Evolutionary conservation across 2,113 vertebrate species (phyloP).

Genomic region (Furnarius figulus): DNA sequence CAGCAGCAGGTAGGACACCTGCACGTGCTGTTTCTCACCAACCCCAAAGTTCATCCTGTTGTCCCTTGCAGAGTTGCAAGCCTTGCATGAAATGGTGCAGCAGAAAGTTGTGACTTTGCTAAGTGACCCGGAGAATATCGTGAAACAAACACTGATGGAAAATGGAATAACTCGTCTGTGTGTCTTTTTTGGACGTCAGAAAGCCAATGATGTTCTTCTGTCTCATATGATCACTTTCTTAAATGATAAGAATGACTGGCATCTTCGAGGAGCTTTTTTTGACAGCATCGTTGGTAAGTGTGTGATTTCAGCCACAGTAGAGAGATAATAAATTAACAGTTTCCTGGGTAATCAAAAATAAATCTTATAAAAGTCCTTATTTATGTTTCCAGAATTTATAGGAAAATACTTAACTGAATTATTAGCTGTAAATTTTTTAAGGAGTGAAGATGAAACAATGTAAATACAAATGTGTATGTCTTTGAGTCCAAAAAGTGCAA

Average conservation of each 20-base stretch:
- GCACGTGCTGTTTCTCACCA: accelerated
- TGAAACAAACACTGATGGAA: conserved; percentile 98
- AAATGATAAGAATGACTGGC: conserved; percentile 99
- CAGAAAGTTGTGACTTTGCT: conserved; percentile 98
- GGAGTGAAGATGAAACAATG: not conserved
- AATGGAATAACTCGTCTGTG: conserved; percentile 97
- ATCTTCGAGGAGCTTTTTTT: conserved; percentile 96
- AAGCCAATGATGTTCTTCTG: conserved; percentile 95
- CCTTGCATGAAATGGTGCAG: conserved; percentile 98
- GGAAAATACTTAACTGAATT: not conserved
- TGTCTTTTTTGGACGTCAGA: conserved; percentile 97
- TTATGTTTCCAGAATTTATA: not conserved
- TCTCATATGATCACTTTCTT: conserved; percentile 99
- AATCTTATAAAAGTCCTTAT: not conserved
- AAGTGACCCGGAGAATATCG: conserved; percentile 96
- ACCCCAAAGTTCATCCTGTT: not conserved
- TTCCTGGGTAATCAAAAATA: not conserved
- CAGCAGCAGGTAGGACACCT: not conserved
- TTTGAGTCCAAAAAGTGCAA: not conserved
- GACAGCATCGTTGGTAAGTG: conserved; percentile 96
- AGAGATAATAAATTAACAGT: not conserved
- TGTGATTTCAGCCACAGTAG: not conserved
- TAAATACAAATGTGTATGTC: not conserved
- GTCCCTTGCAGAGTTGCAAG: conserved; percentile 87
- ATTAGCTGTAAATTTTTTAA: not conserved